Conservation (phyloP, 2,113 vertebrate genomes). For the Prionailurus bengalensis region DNA sequence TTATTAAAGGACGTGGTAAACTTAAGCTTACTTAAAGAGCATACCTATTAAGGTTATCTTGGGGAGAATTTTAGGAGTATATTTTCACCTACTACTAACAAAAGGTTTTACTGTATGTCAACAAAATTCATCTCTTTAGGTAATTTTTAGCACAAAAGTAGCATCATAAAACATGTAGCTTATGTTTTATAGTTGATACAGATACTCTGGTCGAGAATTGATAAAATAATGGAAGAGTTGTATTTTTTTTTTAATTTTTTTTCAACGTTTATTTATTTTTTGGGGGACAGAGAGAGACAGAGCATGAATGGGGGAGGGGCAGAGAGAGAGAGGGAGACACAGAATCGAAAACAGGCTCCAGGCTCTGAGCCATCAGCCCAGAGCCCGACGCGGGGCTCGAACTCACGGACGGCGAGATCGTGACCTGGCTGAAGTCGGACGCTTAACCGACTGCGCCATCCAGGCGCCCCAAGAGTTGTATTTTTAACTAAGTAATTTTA, state of each 20-base stretch:
- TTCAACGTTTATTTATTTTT: too few relatives aligned
- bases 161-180: background rate
- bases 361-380: too few relatives aligned
- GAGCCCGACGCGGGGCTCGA: too few relatives aligned
- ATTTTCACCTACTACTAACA: constrained; percentile 45
- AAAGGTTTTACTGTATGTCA: background rate
- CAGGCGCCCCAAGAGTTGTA: background rate
- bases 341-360: too few relatives aligned
- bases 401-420: too few relatives aligned
- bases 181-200: background rate
- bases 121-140: background rate
- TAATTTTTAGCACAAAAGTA: constrained; percentile 24
- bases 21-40: constrained; percentile 36
- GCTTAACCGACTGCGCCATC: too few relatives aligned
- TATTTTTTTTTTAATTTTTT: background rate
- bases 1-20: constrained; percentile 22
- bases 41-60: background rate
- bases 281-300: too few relatives aligned
- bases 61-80: background rate
- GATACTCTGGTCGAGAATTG: background rate
- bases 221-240: constrained; percentile 1
- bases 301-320: too few relatives aligned
- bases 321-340: too few relatives aligned
- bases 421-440: too few relatives aligned
- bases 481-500: constrained; percentile 55